Conservation (phyloP, 2,797 vertebrate species). For the Lepilemur septentrionalis region DNA sequence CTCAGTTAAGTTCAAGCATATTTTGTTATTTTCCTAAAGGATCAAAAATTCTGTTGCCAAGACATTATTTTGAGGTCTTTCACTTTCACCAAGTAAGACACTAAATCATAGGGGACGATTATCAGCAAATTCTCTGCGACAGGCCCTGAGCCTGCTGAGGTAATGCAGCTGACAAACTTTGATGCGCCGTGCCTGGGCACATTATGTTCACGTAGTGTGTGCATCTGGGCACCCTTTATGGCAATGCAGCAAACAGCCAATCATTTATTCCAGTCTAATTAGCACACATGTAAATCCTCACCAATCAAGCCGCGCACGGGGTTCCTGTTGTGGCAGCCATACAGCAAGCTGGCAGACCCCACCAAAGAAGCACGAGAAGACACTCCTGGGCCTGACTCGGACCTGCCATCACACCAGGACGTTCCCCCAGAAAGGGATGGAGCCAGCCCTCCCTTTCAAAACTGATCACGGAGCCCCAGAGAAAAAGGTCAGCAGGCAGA, state of each 20-base stretch:
- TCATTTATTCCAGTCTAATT: constrained; percentile 99
- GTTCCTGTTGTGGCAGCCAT: constrained; percentile 88
- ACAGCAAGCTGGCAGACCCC: constrained; percentile 85
- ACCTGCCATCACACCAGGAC: constrained; percentile 86
- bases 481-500: constrained; percentile 93
- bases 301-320: constrained; percentile 85
- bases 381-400: constrained; percentile 88
- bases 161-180: constrained; percentile 91
- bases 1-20: constrained; percentile 76
- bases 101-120: constrained; percentile 89
- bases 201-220: constrained; percentile 90
- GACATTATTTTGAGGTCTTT: constrained; percentile 85
- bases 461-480: constrained; percentile 87
- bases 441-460: constrained; percentile 94
- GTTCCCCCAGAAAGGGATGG: constrained; percentile 87
- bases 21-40: constrained; percentile 83
- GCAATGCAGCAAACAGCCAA: constrained; percentile 97
- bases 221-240: constrained; percentile 96
- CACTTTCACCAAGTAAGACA: constrained; percentile 88
- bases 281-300: constrained; percentile 97
- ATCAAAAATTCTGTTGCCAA: constrained; percentile 85
- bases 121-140: constrained; percentile 92
- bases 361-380: constrained; percentile 85
- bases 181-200: constrained; percentile 90
- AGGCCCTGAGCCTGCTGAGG: constrained; percentile 89